phyloP scores from a whole-genome alignment of 2,113 vertebrate species.

The Hassar affinis region DNA sequence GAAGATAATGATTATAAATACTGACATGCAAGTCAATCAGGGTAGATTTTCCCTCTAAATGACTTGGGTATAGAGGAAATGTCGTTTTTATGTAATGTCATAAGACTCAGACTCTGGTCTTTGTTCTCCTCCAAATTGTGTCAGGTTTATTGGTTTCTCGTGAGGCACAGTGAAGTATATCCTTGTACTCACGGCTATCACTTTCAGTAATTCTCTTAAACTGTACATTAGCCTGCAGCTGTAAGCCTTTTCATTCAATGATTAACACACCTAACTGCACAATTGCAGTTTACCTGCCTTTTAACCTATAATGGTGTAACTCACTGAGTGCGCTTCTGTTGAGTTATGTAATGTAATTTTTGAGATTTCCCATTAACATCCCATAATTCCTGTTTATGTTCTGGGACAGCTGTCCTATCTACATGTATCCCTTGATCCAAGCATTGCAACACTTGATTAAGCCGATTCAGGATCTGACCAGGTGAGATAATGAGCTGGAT shows the following conservation, averaged over 20 bases:
- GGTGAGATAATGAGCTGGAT: constrained; percentile 45
- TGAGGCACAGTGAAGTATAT: not conserved
- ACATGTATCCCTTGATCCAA: constrained; percentile 12
- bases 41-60: not conserved
- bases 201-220: not conserved
- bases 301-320: not conserved
- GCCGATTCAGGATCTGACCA: constrained; percentile 19
- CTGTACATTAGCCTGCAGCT: constrained; percentile 1
- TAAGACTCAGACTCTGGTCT: not conserved
- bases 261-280: not conserved
- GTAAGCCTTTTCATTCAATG: not conserved
- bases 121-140: not conserved
- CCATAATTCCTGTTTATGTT: not conserved
- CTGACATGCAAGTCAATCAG: not conserved
- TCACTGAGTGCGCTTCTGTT: not conserved
- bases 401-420: constrained; percentile 7
- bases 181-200: not conserved
- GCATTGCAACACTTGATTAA: constrained; percentile 3
- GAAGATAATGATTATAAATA: not conserved
- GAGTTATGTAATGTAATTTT: not conserved
- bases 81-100: not conserved
- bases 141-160: constrained; percentile 14
- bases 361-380: not conserved
- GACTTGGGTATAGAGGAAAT: not conserved
- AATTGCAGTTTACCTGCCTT: not conserved